Conservation (phyloP, 2,888 invertebrate genomes). For the Amphipoea oculea region DNA sequence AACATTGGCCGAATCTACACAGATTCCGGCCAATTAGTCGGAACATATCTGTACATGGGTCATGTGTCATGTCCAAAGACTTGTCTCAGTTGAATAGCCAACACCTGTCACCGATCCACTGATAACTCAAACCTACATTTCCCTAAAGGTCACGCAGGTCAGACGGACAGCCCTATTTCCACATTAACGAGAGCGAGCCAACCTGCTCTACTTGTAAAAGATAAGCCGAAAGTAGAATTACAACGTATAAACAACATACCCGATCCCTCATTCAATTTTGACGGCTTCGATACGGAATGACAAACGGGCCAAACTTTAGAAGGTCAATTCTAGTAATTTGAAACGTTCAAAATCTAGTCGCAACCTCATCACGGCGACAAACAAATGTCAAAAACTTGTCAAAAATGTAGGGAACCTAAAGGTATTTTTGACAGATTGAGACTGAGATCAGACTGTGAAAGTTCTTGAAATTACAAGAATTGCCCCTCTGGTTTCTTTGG, state of each 20-base stretch:
- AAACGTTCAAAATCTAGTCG: too few relatives aligned
- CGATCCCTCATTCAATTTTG: conserved; percentile 35
- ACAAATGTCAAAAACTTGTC: too few relatives aligned
- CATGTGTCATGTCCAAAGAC: neutral
- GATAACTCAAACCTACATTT: conserved; percentile 43
- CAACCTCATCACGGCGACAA: too few relatives aligned
- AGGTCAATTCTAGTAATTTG: too few relatives aligned
- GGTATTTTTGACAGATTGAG: too few relatives aligned
- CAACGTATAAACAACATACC: neutral
- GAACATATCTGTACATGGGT: too few relatives aligned
- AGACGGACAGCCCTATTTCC: conserved; percentile 20
- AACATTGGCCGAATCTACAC: too few relatives aligned
- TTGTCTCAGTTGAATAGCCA: conserved; percentile 12
- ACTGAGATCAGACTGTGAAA: too few relatives aligned
- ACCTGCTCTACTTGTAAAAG: conserved; percentile 22
- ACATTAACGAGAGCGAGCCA: conserved; percentile 27
- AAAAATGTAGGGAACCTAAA: too few relatives aligned
- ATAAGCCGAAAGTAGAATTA: conserved; percentile 21
- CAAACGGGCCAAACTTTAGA: conserved; percentile 32
- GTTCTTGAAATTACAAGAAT: too few relatives aligned
- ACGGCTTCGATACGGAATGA: conserved; percentile 26
- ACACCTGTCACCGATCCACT: conserved; percentile 21
- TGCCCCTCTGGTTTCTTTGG: too few relatives aligned
- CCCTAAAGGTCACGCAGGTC: conserved; percentile 24
- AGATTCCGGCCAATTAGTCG: neutral